Evolutionary conservation across 2,797 vertebrate species (phyloP).

Genomic region (Jordanella pulchra): DNA sequence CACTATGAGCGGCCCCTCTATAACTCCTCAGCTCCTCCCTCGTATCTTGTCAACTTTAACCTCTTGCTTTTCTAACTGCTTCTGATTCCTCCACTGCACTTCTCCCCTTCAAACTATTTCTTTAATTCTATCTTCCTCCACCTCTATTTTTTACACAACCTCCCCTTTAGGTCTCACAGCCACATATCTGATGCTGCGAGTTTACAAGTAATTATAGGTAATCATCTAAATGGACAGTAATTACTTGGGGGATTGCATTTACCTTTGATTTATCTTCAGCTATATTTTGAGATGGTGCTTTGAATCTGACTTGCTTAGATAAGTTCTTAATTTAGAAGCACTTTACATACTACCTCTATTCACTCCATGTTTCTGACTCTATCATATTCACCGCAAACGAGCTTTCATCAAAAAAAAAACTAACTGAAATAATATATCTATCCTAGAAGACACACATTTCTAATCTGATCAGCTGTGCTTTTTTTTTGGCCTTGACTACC

Average conservation of each 20-base stretch:
- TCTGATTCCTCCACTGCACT: conserved; percentile 38
- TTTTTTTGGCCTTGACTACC: too few species aligned
- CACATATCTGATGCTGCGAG: conserved; percentile 82
- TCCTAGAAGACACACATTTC: too few species aligned
- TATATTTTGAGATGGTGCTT: conserved; percentile 58
- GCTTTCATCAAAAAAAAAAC: background rate
- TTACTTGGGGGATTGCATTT: conserved; percentile 71
- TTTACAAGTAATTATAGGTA: conserved; percentile 86
- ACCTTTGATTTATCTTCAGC: conserved; percentile 48
- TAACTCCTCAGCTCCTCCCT: conserved; percentile 14
- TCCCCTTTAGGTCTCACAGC: conserved; percentile 50
- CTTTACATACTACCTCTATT: background rate
- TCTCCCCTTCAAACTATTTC: conserved; percentile 42
- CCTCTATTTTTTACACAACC: conserved; percentile 32
- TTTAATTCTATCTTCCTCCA: conserved; percentile 35
- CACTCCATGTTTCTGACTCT: background rate
- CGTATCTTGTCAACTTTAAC: background rate
- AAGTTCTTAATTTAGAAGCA: conserved; percentile 41
- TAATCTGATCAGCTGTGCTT: too few species aligned
- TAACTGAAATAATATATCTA: background rate
- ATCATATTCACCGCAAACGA: background rate
- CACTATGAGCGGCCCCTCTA: conserved; percentile 36
- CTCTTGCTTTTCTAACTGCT: conserved; percentile 35
- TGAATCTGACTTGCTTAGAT: conserved; percentile 58
- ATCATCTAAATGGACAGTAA: conserved; percentile 87